These are phyloP conservation scores for Malurus splendens DNA, from an alignment of 2,797 vertebrate genomes.

Conservation along the genomic window DNA sequence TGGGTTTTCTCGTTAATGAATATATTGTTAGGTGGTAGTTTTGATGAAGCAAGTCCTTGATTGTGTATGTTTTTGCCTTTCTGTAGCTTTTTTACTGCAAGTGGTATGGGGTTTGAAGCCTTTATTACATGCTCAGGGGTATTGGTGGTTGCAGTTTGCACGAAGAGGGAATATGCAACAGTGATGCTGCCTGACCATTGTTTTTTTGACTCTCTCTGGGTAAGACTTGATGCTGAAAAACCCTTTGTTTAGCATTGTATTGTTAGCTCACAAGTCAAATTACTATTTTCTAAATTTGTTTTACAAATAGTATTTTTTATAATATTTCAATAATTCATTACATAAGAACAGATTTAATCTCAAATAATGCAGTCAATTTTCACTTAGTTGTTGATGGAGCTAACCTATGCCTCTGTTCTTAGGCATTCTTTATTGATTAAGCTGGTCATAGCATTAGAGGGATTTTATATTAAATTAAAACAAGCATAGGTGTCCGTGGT, in stretches of 20 bases:
- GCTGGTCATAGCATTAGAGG: neutral
- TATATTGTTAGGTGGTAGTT: neutral
- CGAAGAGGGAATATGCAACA: slow-evolving; percentile 94
- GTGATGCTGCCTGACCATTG: slow-evolving; percentile 94
- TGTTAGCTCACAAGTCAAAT: neutral
- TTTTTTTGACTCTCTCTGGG: slow-evolving; percentile 97
- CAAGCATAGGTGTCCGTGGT: neutral
- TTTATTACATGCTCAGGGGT: slow-evolving; percentile 88
- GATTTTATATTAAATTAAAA: neutral
- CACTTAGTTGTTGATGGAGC: neutral
- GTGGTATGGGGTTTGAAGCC: slow-evolving; percentile 93
- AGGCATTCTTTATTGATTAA: neutral
- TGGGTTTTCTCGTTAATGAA: neutral
- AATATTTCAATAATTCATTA: neutral
- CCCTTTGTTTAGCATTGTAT: neutral
- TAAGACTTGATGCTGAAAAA: slow-evolving; percentile 62
- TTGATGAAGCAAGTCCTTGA: neutral
- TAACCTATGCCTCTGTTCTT: neutral
- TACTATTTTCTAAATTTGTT: fast-evolving
- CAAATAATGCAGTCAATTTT: neutral
- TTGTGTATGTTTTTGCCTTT: neutral
- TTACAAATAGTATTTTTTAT: neutral
- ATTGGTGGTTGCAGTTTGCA: slow-evolving; percentile 93
- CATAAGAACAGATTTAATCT: neutral
- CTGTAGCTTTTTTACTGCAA: slow-evolving; percentile 89